These are phyloP conservation scores for Zhengitettix transpicula DNA, from an alignment of 2,888 invertebrate species.

Conservation along the genomic window DNA sequence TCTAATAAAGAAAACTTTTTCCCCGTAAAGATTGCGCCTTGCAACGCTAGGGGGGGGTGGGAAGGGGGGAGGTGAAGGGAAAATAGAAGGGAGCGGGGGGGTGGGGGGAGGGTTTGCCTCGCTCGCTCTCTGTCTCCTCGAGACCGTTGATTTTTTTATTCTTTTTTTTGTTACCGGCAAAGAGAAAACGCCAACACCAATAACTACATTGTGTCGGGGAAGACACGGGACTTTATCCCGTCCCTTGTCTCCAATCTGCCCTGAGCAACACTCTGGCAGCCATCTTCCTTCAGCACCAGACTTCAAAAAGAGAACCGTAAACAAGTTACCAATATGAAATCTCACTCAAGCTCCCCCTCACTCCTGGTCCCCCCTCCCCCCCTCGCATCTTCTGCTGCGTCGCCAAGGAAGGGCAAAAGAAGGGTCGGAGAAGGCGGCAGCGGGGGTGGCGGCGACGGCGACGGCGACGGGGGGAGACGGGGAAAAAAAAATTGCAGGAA, in stretches of 20 bases:
- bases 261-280: neutral
- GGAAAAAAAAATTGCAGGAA: slow-evolving; percentile 7
- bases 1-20: slow-evolving; percentile 14
- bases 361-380: neutral
- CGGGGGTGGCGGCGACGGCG: too few relatives aligned
- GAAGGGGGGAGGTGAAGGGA: neutral
- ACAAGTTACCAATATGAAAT: slow-evolving; percentile 14
- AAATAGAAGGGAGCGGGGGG: too few relatives aligned
- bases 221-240: neutral
- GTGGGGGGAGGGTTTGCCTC: too few relatives aligned
- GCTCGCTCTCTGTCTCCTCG: too few relatives aligned
- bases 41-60: neutral
- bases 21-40: slow-evolving; percentile 8
- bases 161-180: neutral
- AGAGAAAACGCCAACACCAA: slow-evolving; percentile 9
- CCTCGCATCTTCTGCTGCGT: neutral
- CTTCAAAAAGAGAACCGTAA: slow-evolving; percentile 14
- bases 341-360: slow-evolving; percentile 2
- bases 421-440: too few relatives aligned
- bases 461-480: too few relatives aligned
- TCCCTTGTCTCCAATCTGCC: neutral
- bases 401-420: neutral
- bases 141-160: neutral
- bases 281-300: neutral
- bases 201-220: slow-evolving; percentile 6